Conservation (phyloP, 1,140 invertebrate species). For the Bradysia coprophila region DNA sequence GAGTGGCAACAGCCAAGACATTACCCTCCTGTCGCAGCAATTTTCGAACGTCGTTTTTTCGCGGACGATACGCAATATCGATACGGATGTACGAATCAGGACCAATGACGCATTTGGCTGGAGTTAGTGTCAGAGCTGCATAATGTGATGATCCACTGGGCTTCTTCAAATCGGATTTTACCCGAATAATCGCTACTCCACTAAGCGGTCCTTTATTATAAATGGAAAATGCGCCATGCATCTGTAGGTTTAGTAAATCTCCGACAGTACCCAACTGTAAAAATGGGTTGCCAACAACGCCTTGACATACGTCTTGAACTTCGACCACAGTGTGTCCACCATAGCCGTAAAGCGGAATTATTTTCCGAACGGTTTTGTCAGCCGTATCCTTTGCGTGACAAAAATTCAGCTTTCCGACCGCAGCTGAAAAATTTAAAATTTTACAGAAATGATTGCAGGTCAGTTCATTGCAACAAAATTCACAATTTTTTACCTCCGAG, state of each 20-base stretch:
- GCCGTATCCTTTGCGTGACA: slow-evolving; percentile 11
- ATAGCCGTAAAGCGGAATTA: slow-evolving; percentile 14
- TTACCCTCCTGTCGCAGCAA: slow-evolving; percentile 14
- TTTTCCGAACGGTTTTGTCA: slow-evolving; percentile 5
- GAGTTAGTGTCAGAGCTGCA: slow-evolving; percentile 11
- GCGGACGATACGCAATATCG: slow-evolving; percentile 13
- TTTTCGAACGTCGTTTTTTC: slow-evolving; percentile 20
- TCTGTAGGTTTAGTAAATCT: slow-evolving; percentile 10
- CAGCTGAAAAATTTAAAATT: no score
- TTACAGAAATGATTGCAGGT: no score
- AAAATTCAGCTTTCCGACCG: slow-evolving; percentile 15
- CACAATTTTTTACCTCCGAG: no score
- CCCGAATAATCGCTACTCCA: slow-evolving; percentile 14
- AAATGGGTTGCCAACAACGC: slow-evolving; percentile 17
- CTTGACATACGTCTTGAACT: slow-evolving; percentile 13
- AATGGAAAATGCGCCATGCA: slow-evolving; percentile 13
- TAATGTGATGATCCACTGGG: background rate
- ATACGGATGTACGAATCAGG: slow-evolving; percentile 10
- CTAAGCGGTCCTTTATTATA: slow-evolving; percentile 19
- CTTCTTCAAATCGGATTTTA: slow-evolving; percentile 13
- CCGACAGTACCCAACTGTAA: slow-evolving; percentile 17
- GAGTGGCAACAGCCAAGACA: slow-evolving; percentile 17
- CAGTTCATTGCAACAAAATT: no score
- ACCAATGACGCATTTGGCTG: slow-evolving; percentile 11
- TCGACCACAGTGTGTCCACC: slow-evolving; percentile 16